A percentile compares a stretch with the other conserved stretches of the same genome.
Conservation (phyloP, 1,140 invertebrate genomes). For the Drosophila obscura region DNA sequence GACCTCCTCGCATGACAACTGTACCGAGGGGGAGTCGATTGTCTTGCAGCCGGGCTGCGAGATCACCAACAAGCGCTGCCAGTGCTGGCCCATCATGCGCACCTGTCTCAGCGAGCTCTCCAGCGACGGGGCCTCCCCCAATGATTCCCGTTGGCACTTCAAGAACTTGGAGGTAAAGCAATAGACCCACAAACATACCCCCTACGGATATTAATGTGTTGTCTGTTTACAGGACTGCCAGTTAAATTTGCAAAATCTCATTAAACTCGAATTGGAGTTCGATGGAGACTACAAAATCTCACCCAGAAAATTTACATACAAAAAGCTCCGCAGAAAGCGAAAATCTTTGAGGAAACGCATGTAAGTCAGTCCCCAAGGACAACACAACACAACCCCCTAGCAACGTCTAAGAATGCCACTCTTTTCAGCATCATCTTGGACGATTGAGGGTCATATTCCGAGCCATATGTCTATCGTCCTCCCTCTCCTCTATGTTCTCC, state of each 20-base stretch:
- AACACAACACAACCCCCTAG: no score
- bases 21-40: slow-evolving; percentile 72
- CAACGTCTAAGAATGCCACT: background rate
- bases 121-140: slow-evolving; percentile 56
- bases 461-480: slow-evolving; percentile 34
- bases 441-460: slow-evolving; percentile 29
- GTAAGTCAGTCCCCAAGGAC: slow-evolving; percentile 41
- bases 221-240: slow-evolving; percentile 72
- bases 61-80: slow-evolving; percentile 82
- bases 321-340: slow-evolving; percentile 80
- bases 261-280: slow-evolving; percentile 82
- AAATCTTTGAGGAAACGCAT: slow-evolving; percentile 73
- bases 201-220: slow-evolving; percentile 1
- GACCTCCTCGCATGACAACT: slow-evolving; percentile 69
- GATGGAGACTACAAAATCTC: slow-evolving; percentile 84
- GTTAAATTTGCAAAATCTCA: slow-evolving; percentile 82
- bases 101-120: slow-evolving; percentile 71
- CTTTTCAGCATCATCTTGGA: slow-evolving; percentile 67
- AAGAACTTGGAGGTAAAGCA: slow-evolving; percentile 74
- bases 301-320: slow-evolving; percentile 82
- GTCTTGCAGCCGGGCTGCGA: slow-evolving; percentile 78
- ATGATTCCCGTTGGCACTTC: slow-evolving; percentile 77
- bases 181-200: background rate
- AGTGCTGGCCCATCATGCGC: slow-evolving; percentile 78
- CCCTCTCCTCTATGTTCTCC: slow-evolving; percentile 46